Base-by-base conservation (phyloP, 2,113 vertebrate genomes). In the Australoheros scitulus region DNA sequence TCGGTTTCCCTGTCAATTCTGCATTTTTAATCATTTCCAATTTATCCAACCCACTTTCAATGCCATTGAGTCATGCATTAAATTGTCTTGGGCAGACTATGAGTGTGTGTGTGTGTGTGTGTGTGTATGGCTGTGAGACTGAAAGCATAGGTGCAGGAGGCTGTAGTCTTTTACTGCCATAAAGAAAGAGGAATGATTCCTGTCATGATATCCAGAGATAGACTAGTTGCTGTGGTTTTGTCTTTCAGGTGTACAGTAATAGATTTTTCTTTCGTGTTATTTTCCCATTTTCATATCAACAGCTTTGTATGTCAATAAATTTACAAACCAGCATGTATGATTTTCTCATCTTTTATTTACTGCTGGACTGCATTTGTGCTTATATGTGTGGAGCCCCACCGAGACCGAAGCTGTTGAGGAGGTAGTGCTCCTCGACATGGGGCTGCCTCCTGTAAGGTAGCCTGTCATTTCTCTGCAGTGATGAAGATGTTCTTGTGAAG, bases 11-110 rank as follows among this genome's bases (percentile, higher is more conserved):
- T 93, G 93, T 95, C 92, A 94, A 93, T 95, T 95, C 93, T 94
- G 92, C 93, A 94, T 96, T 95, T 95, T 95, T 94, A 95, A 95
- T 95, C 91, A 93, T 93, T 93, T 92, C 93, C 91, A 90, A 92
- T 95, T 95, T 92, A 92, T 92, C 93, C 93, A 89, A 83, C 92
- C 92, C 90, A 91, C 91, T 93, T 92, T 92, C 90, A 85, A 86
- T 92, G 92, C 92, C 82, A 87, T 87, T 82, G 88, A 89, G 87
- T 91, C 85, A 83, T 89, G 91, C 91, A 89, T 94, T 91, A 91
- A 93, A 93, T 93, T 90, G 90, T 87, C 88, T 91, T 83, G 86
- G 82, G 88, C 82, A 90, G 89, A 91, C 77, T 85, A 76, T 82
- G 88, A 55, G 34, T 34, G 34, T 34, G 32, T 34, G 32, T 34